These are phyloP conservation scores for Epinephelus cyanopodus DNA, from an alignment of 2,113 vertebrate species.

Conservation along the genomic window DNA sequence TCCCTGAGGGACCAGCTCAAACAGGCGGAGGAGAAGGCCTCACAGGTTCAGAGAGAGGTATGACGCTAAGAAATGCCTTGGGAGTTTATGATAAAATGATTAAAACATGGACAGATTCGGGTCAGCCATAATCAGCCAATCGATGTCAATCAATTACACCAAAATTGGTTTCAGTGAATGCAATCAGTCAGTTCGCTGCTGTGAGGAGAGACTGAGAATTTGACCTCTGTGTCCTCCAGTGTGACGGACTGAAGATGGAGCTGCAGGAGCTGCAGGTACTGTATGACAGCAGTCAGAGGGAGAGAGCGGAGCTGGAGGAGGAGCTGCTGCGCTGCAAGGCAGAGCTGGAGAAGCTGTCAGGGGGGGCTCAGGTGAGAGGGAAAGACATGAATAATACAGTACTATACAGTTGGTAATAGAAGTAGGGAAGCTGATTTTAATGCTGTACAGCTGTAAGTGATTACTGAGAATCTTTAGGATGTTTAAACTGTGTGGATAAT, in stretches of 20 bases:
- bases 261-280: slow-evolving; percentile 86
- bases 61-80: background rate
- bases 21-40: slow-evolving; percentile 87
- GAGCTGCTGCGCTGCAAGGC: slow-evolving; percentile 91
- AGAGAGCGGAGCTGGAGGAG: slow-evolving; percentile 88
- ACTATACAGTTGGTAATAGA: background rate
- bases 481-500: background rate
- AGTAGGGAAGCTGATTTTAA: background rate
- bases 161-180: background rate
- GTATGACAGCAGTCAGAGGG: slow-evolving; percentile 87
- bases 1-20: slow-evolving; percentile 87
- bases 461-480: background rate
- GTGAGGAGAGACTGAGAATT: background rate
- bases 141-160: background rate
- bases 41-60: slow-evolving; percentile 87
- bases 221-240: slow-evolving; percentile 79
- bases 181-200: background rate
- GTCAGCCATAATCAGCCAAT: background rate
- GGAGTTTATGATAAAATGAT: background rate
- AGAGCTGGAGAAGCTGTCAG: slow-evolving; percentile 88
- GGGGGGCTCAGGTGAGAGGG: slow-evolving; percentile 81
- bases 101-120: slow-evolving; percentile 13
- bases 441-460: background rate
- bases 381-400: background rate
- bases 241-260: slow-evolving; percentile 86